Evolutionary conservation across 2,888 invertebrate species (phyloP).

Genomic region (Metalampra italica): DNA sequence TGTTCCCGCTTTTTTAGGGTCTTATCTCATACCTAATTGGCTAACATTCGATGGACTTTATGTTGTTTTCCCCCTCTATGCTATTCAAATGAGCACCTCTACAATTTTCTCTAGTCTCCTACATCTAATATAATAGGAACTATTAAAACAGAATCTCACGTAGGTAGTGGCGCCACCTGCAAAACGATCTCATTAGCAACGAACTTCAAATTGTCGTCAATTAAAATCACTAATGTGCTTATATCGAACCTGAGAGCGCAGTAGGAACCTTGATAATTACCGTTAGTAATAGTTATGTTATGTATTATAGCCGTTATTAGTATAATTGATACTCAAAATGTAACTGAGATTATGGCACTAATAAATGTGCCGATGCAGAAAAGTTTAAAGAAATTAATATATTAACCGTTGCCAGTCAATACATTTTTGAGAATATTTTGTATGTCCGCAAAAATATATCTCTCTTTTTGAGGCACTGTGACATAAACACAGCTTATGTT

Average conservation of each 20-base stretch:
- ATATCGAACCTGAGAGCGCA: conserved; percentile 31
- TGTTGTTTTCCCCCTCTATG: too few species aligned
- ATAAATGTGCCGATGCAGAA: not conserved
- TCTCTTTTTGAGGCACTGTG: too few species aligned
- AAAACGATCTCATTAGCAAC: conserved; percentile 38
- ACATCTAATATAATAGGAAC: not conserved
- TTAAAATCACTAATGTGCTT: conserved; percentile 39
- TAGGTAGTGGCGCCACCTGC: conserved; percentile 39
- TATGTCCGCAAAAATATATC: too few species aligned
- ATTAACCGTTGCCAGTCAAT: too few species aligned
- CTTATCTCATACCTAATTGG: too few species aligned
- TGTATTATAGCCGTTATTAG: conserved; percentile 8
- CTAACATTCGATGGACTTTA: too few species aligned
- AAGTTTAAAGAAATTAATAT: too few species aligned
- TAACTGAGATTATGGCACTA: not conserved
- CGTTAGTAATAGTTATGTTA: conserved; percentile 7
- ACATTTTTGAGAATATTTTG: too few species aligned
- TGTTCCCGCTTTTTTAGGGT: too few species aligned
- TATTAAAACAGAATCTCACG: conserved; percentile 22
- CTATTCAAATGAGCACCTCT: not conserved
- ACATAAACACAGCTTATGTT: too few species aligned
- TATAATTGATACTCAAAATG: conserved; percentile 2
- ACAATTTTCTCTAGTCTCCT: not conserved
- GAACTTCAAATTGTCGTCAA: conserved; percentile 42
- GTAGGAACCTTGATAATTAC: conserved; percentile 20